Conservation (phyloP, 2,888 invertebrate genomes). For the Archips xylosteana region DNA sequence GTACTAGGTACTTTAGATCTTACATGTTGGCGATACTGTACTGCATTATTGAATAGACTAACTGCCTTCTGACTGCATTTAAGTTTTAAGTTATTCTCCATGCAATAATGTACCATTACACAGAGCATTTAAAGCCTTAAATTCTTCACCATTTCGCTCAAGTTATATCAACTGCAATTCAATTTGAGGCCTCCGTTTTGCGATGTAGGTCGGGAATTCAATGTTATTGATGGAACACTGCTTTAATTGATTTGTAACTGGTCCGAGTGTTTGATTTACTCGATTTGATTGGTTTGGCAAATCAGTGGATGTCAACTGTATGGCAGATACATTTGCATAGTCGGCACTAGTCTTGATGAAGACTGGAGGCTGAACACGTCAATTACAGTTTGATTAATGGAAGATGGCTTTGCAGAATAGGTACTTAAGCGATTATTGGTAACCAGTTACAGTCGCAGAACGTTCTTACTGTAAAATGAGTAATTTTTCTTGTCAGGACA, state of each 20-base stretch:
- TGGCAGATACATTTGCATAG: conserved; percentile 36
- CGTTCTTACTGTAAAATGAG: too few species aligned
- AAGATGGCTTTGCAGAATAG: not conserved
- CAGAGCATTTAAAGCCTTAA: not conserved
- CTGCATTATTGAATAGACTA: not conserved
- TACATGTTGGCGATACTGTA: not conserved
- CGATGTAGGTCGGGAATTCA: conserved; percentile 4
- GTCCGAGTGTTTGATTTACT: conserved; percentile 38
- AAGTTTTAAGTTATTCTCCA: not conserved
- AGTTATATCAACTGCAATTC: not conserved
- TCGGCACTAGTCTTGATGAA: conserved; percentile 25
- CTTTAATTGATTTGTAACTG: conserved; percentile 41
- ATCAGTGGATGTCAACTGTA: conserved; percentile 41
- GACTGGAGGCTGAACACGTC: conserved; percentile 25
- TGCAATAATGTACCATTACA: not conserved
- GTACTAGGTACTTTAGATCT: not conserved
- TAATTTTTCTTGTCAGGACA: too few species aligned
- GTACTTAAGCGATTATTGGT: not conserved
- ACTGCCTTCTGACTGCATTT: not conserved
- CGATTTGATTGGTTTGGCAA: conserved; percentile 42
- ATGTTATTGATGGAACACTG: not conserved
- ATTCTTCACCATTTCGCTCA: not conserved
- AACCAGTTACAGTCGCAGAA: too few species aligned
- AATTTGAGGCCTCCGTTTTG: conserved; percentile 12
- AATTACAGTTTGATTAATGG: conserved; percentile 21